Evolutionary conservation across 2,888 invertebrate species (phyloP), one percentile per base, ranked within the genome.

Genomic region (Phaedon cochleariae): DNA sequence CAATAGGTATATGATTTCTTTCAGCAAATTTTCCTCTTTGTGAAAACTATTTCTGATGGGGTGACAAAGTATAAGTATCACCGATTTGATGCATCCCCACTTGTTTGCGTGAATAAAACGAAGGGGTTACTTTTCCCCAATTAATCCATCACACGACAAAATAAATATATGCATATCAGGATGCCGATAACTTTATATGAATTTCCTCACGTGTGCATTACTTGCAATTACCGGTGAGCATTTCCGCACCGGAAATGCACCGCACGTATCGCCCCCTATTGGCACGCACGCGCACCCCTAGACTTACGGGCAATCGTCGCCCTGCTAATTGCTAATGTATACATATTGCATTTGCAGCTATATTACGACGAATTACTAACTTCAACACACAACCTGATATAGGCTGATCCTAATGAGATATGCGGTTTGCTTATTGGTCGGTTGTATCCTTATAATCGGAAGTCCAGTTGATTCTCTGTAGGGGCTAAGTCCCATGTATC

Each of bases 181-280:
- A 41, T 41, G 41, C 3, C 15, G 41, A 41, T 41, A 41, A n/a
- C 41, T 41, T 41, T 59, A 55, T 55, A 62, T 52, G 51, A 55
- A 61, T 61, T 59, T 79, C 71, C 78, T 77, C 77, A 79, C 81
- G 76, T 80, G 79, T 80, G 80, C 78, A 80, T 82, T 82, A 81
- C 77, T 80, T 80, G 81, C 82, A 83, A 83, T 83, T 83, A 83
- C 82, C 82, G 82, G 82, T 77, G 77, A 75, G 79, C 80, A 82
- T 80, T 77, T 83, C 83, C 83, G 81, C 74, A 70, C 68, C 80
- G 83, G 83, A 83, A 83, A 81, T 82, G 81, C 80, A 79, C 1
- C 15, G 41, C 34, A 59, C 55, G 54, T 58, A 58, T 76, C 70
- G 76, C 79, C 74, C 79, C 78, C 77, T 71, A 15, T 73, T 15